phyloP scores from a whole-genome alignment of 2,888 invertebrate species.

The Hydrotaea cyrtoneurina region DNA sequence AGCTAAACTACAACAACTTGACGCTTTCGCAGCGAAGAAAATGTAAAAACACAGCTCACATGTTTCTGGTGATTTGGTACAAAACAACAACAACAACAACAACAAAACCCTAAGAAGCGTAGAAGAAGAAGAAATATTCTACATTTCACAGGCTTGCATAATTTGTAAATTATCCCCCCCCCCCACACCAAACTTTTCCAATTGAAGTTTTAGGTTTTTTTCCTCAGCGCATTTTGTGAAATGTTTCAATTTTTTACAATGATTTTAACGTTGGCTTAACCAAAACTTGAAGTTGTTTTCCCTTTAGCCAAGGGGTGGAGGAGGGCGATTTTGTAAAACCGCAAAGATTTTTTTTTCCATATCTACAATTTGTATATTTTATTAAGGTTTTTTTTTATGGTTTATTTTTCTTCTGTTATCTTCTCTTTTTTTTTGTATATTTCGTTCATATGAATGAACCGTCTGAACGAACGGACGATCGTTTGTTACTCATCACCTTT shows the following conservation, averaged over 20 bases:
- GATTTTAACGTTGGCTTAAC: background rate
- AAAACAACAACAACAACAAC: too few relatives aligned
- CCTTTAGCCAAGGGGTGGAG: background rate
- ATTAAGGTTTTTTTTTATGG: slow-evolving; percentile 31
- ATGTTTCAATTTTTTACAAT: too few relatives aligned
- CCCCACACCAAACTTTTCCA: background rate
- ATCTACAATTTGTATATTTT: background rate
- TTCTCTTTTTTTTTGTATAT: slow-evolving; percentile 38
- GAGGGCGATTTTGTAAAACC: slow-evolving; percentile 29
- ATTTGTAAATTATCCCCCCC: slow-evolving; percentile 41
- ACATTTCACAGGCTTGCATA: slow-evolving; percentile 53
- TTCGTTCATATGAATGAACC: slow-evolving; percentile 51
- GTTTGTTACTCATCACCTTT: slow-evolving; percentile 67
- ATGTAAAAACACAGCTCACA: background rate
- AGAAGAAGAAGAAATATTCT: background rate
- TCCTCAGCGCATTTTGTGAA: background rate
- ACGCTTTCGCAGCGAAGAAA: slow-evolving; percentile 37
- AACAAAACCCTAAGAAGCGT: background rate
- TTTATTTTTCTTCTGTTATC: too few relatives aligned
- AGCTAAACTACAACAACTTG: slow-evolving; percentile 52
- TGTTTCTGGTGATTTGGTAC: too few relatives aligned
- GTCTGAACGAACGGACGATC: slow-evolving; percentile 17
- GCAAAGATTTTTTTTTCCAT: slow-evolving; percentile 13
- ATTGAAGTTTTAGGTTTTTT: background rate
- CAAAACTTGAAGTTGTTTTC: background rate